Evolutionary conservation across 2,888 invertebrate genomes (phyloP).

Genomic region (Crepidodera aurea): DNA sequence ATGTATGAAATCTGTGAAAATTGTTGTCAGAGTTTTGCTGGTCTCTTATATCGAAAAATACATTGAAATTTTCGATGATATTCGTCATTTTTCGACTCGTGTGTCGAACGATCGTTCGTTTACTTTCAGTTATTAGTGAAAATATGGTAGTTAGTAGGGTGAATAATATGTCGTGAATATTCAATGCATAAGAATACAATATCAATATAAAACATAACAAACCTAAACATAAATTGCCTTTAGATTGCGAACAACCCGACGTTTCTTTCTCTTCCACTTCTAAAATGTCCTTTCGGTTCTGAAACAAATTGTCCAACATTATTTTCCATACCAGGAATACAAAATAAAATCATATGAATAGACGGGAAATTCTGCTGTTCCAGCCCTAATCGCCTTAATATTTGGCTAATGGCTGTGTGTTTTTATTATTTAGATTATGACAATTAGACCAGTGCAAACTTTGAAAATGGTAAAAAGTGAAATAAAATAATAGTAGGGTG

Average conservation of each 20-base stretch:
- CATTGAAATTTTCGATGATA: slow-evolving; percentile 6
- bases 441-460: too few relatives aligned
- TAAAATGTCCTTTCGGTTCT: slow-evolving; percentile 58
- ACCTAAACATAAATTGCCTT: slow-evolving; percentile 61
- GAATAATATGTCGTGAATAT: slow-evolving; percentile 26
- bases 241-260: slow-evolving; percentile 56
- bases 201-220: slow-evolving; percentile 58
- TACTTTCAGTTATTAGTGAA: slow-evolving; percentile 45
- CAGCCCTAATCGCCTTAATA: too few relatives aligned
- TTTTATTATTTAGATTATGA: too few relatives aligned
- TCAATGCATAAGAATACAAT: slow-evolving; percentile 45
- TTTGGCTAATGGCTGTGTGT: too few relatives aligned
- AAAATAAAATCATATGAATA: too few relatives aligned
- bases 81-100: slow-evolving; percentile 5
- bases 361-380: too few relatives aligned
- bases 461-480: too few relatives aligned
- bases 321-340: too few relatives aligned
- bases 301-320: slow-evolving; percentile 41
- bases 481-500: too few relatives aligned
- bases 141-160: slow-evolving; percentile 48
- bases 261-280: slow-evolving; percentile 55
- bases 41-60: slow-evolving; percentile 26
- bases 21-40: slow-evolving; percentile 59
- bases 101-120: slow-evolving; percentile 16
- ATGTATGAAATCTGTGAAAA: slow-evolving; percentile 50